Evolutionary conservation across 2,888 invertebrate genomes (phyloP).

Genomic region (Nymphalis c-album): DNA sequence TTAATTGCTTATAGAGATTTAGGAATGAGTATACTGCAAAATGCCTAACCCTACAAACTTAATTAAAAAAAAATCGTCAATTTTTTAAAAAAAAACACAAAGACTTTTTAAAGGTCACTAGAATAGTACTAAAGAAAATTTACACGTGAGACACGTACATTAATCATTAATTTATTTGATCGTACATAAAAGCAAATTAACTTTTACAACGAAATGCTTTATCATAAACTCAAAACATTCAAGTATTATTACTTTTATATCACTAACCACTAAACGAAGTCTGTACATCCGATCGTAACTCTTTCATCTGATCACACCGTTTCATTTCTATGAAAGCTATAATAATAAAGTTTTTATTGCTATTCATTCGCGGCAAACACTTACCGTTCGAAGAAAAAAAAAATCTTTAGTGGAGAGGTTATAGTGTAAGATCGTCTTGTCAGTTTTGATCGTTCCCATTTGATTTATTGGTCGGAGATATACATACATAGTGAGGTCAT

Average conservation of each 20-base stretch:
- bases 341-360: constrained; percentile 78
- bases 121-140: neutral
- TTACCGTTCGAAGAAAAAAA: constrained; percentile 50
- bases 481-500: constrained; percentile 74
- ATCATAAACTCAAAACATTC: constrained; percentile 5
- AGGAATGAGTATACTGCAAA: too few species aligned
- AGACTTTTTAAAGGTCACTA: neutral
- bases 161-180: neutral
- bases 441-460: constrained; percentile 70
- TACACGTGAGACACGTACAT: neutral
- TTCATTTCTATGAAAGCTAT: constrained; percentile 76
- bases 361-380: constrained; percentile 70
- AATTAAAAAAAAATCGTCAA: too few species aligned
- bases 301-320: constrained; percentile 67
- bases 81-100: too few species aligned
- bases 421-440: constrained; percentile 66
- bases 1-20: too few species aligned
- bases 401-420: constrained; percentile 54
- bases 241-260: constrained; percentile 15
- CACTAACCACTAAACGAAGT: constrained; percentile 33
- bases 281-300: constrained; percentile 44
- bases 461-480: constrained; percentile 72
- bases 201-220: neutral
- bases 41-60: too few species aligned
- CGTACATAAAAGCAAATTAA: neutral